Evolutionary conservation across 2,113 vertebrate species (phyloP), one percentile per base, ranked within the genome.

Genomic region (Nyctibius bracteatus): DNA sequence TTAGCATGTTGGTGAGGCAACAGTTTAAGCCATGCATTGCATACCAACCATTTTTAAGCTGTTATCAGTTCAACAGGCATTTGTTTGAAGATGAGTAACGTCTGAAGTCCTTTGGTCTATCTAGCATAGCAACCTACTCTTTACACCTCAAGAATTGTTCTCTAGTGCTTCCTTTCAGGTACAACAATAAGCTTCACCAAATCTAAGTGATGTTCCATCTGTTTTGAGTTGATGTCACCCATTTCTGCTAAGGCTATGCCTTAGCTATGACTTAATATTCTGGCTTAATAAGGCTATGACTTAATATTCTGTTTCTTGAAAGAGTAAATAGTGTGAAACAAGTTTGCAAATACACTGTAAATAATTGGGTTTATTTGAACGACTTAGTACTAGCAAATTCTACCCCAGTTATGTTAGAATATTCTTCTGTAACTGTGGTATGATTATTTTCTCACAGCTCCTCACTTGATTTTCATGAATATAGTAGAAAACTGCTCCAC

Each of bases 151-250:
- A 33, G 18, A 77, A 55, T 8, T 47, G 7, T n/a, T 68, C 62
- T 47, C 28, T 18, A 61, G 16, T 30, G 8, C 20, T 72, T 72
- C 16, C 27, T 72, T 66, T 67, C 25, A 55, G 21, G 41, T 49
- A 22, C 14, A 71, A 55, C 8, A 63, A 30, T 27, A 51, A 55
- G 4, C 17, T 47, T 44, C 27, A 44, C 9, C 14, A 62, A 63
- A 39, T 9, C 0, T 3, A 59, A 68, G 6, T 21, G 6, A 20
- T 47, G 12, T n/a, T n/a, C 17, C 22, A 3, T 12, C 54, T 44
- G 16, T 16, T 82, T 41, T 55, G 28, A 75, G 24, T 28, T 83
- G 4, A 41, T 37, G 51, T 66, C 1, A 31, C 21, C 46, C 16
- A 11, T 49, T 84, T 77, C 31, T 54, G 23, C 33, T 70, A 51